Conservation (phyloP, 35 echinoderm and acorn worm species). For the Eucidaris tribuloides region DNA sequence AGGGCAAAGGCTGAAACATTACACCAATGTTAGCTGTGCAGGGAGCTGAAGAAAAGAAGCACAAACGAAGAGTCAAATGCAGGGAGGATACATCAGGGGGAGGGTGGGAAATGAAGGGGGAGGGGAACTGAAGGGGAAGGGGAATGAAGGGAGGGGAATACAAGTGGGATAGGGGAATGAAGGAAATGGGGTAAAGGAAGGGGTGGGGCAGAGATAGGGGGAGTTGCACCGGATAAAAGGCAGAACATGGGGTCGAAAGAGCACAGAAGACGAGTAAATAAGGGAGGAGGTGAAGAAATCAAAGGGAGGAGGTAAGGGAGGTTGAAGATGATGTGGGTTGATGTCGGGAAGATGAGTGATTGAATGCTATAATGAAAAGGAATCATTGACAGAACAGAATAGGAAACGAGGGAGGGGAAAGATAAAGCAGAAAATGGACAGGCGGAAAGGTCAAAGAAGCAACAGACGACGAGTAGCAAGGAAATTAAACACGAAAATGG, state of each 20-base stretch:
- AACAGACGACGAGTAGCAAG: neutral
- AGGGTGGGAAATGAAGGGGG: neutral
- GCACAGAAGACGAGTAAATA: too few relatives aligned
- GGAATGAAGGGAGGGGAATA: neutral
- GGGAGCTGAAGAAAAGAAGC: too few relatives aligned
- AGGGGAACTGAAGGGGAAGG: neutral
- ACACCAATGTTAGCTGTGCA: too few relatives aligned
- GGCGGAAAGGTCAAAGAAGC: neutral
- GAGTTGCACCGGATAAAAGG: too few relatives aligned
- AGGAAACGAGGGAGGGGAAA: neutral
- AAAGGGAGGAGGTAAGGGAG: neutral
- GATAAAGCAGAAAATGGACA: neutral
- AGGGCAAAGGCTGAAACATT: too few relatives aligned
- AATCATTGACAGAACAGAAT: neutral
- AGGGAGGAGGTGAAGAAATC: neutral
- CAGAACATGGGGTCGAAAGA: too few relatives aligned
- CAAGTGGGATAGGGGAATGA: too few relatives aligned
- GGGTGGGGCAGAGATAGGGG: neutral
- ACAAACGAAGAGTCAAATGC: too few relatives aligned
- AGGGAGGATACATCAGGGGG: too few relatives aligned
- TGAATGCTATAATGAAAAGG: neutral
- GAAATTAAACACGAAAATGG: neutral
- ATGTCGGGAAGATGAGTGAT: neutral
- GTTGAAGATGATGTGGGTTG: neutral
- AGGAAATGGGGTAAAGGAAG: neutral